phyloP scores from a whole-genome alignment of 2,888 invertebrate genomes.

The Lepidonotus clava region DNA sequence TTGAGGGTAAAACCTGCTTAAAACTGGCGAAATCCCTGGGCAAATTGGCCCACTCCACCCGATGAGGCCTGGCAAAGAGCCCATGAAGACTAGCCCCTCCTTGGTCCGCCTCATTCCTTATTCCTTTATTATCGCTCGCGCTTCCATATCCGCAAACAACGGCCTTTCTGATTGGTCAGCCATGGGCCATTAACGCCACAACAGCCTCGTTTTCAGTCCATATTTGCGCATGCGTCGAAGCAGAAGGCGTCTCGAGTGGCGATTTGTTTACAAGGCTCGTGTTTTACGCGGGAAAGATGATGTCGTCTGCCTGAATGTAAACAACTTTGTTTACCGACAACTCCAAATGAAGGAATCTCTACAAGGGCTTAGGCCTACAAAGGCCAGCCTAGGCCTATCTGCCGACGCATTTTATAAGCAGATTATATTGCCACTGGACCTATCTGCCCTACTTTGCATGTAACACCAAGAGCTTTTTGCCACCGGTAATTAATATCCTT shows the following conservation, averaged over 20 bases:
- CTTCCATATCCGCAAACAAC: conserved; percentile 18
- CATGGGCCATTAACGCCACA: conserved; percentile 41
- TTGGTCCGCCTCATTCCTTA: not conserved
- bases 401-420: no score
- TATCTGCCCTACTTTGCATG: no score
- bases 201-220: conserved; percentile 3
- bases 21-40: not conserved
- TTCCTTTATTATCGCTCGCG: not conserved
- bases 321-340: conserved; percentile 4
- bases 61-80: not conserved
- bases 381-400: no score
- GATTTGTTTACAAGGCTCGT: not conserved
- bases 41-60: not conserved
- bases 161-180: conserved; percentile 18
- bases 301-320: not conserved
- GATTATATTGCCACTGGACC: no score
- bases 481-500: no score
- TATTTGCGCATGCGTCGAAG: conserved; percentile 36
- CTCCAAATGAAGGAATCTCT: not conserved
- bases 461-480: no score
- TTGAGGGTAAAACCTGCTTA: not conserved
- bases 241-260: not conserved
- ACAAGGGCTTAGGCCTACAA: not conserved
- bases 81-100: not conserved
- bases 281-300: not conserved